Percentiles rank a stretch among this genome's conserved stretches.
Evolutionary conservation across 1,140 invertebrate species (phyloP).

Genomic region (Zaprionus ornatus): DNA sequence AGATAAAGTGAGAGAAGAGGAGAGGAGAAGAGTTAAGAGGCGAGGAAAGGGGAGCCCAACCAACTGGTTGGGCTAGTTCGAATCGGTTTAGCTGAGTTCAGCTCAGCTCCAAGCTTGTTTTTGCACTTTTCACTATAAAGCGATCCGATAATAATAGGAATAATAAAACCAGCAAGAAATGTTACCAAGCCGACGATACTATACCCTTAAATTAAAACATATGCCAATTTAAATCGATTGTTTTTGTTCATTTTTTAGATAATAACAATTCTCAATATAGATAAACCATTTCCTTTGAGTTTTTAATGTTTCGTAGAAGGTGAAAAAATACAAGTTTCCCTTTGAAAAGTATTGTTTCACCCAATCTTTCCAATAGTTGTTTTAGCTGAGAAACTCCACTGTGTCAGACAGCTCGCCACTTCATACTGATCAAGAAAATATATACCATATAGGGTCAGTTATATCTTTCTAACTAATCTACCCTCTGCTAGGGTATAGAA

Average conservation of each 20-base stretch:
- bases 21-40: neutral
- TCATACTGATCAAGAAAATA: neutral
- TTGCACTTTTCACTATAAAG: conserved; percentile 34
- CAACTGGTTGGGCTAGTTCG: conserved; percentile 28
- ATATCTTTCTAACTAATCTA: neutral
- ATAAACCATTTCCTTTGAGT: too few relatives aligned
- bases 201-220: neutral
- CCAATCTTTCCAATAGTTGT: too few relatives aligned
- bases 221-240: neutral
- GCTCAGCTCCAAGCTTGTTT: conserved; percentile 27
- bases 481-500: conserved; percentile 6
- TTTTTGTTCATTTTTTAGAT: too few relatives aligned
- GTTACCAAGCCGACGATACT: neutral
- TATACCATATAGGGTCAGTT: neutral
- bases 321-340: neutral
- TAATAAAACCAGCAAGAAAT: conserved; percentile 19
- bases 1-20: conserved; percentile 23
- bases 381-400: too few relatives aligned
- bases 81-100: conserved; percentile 4
- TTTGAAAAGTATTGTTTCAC: too few relatives aligned
- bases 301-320: neutral
- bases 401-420: neutral
- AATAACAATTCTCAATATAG: neutral
- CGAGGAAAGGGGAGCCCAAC: conserved; percentile 11
- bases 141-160: conserved; percentile 31